Evolutionary conservation across 1,140 invertebrate genomes (phyloP), one percentile per base, ranked within the genome.

Genomic region (Wiebesia pumilae): DNA sequence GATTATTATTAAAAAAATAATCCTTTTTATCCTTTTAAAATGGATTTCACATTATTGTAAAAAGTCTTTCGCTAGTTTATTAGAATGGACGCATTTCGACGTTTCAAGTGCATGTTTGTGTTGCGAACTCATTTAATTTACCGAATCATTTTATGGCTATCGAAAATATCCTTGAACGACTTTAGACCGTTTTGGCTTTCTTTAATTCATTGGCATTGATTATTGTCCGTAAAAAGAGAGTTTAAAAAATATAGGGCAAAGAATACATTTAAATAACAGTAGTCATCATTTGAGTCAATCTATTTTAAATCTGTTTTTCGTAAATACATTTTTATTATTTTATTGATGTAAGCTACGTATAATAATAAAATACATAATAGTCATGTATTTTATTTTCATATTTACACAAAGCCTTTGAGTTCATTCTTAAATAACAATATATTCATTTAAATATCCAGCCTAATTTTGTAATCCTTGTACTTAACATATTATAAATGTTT

Each of bases 61-160:
- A 27, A 24, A 19, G 24, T 51, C 12, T 79, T 69, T 79, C 51
- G 80, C 62, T 58, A 84, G 51, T 69, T 67, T n/a, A 35, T 79
- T 80, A 38, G 58, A 40, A n/a, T 40, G 62, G 73, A 33, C 14
- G 54, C 10, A 54, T 84, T 79, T 78, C 62, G 43, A 43, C 35
- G 43, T 62, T 62, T 43, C 47, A 30, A 62, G 75, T 69, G 58
- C 21, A 19, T 69, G 67, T 51, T 71, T 58, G 83, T 69, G 83
- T 69, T 84, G 67, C 83, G 47, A 80, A 84, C 19, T 79, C 7
- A 19, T 43, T n/a, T 30, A 62, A 6, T 73, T 79, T 79, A 73
- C 83, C 65, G 75, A 84, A 84, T 84, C 75, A 35, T 67, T 84
- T 79, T 84, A 79, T 77, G 73, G 69, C 77, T 54, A 3, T 30